Evolutionary conservation across 2,113 vertebrate species (phyloP).

Genomic region (Herpailurus yagouaroundi): DNA sequence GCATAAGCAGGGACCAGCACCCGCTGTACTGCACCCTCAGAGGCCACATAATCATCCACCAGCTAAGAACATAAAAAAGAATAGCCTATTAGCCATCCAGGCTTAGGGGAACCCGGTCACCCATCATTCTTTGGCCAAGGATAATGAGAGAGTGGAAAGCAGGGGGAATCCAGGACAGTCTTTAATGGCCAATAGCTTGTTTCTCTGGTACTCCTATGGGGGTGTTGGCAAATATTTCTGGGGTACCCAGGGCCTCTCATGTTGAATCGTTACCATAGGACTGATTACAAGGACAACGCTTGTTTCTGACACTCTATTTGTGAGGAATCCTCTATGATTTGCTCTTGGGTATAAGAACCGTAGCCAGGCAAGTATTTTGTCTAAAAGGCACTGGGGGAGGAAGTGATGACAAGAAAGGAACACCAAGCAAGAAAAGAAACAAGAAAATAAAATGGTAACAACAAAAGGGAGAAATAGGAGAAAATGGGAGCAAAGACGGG

Average conservation of each 20-base stretch:
- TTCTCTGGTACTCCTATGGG: not conserved
- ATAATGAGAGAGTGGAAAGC: not conserved
- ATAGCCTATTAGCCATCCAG: conserved; percentile 19
- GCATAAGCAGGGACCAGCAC: conserved; percentile 78
- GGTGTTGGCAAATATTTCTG: not conserved
- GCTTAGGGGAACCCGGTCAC: not conserved
- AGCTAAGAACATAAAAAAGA: conserved; percentile 69
- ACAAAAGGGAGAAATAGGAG: not conserved
- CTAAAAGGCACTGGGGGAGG: conserved; percentile 11
- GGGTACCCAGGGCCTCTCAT: not conserved
- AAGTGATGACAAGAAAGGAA: conserved; percentile 30
- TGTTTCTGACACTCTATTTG: not conserved
- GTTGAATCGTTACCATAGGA: not conserved
- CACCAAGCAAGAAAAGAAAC: conserved; percentile 8
- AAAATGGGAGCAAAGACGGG: conserved; percentile 1
- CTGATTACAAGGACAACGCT: not conserved
- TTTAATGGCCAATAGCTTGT: not conserved
- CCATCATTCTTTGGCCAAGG: conserved; percentile 15
- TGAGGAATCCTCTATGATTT: conserved; percentile 20
- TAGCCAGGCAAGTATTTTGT: conserved; percentile 42
- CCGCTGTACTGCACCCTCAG: conserved; percentile 75
- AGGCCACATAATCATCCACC: conserved; percentile 77
- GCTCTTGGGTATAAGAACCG: conserved; percentile 49
- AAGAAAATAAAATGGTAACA: conserved; percentile 33
- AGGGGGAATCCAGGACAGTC: not conserved